phyloP scores from a whole-genome alignment of 2,113 vertebrate species.

The Gadus chalcogrammus region DNA sequence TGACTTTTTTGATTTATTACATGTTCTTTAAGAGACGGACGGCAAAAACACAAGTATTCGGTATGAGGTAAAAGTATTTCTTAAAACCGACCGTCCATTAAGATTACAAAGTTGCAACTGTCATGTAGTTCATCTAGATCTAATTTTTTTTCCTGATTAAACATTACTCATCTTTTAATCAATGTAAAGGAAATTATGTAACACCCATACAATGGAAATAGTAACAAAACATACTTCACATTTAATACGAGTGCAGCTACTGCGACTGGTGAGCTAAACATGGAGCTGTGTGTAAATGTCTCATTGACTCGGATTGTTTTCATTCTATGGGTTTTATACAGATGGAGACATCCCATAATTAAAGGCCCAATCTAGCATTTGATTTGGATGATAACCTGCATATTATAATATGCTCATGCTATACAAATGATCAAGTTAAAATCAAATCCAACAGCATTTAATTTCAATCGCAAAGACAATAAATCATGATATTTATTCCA shows the following conservation, averaged over 20 bases:
- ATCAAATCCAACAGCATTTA: too few relatives aligned
- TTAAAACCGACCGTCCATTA: constrained; percentile 18
- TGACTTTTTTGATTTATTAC: constrained; percentile 20
- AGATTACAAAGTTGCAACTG: constrained; percentile 20
- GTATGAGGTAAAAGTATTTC: constrained; percentile 49
- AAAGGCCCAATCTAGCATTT: constrained; percentile 38
- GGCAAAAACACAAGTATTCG: constrained; percentile 44
- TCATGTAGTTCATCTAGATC: constrained; percentile 12
- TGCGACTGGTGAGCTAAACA: too few relatives aligned
- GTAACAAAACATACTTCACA: constrained; percentile 18
- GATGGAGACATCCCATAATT: constrained; percentile 50
- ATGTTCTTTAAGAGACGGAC: constrained; percentile 51
- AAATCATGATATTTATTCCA: too few relatives aligned
- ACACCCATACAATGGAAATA: constrained; percentile 66
- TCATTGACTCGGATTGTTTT: constrained; percentile 53
- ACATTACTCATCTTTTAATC: constrained; percentile 42
- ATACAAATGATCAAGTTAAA: too few relatives aligned
- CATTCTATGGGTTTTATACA: constrained; percentile 61
- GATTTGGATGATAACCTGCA: too few relatives aligned
- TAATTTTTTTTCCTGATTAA: constrained; percentile 22
- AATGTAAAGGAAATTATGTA: constrained; percentile 40
- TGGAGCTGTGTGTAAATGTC: background rate
- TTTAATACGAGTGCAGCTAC: too few relatives aligned
- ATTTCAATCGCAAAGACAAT: too few relatives aligned
- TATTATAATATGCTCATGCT: too few relatives aligned